phyloP scores from a whole-genome alignment of 2,888 invertebrate genomes.

The Agrypnus murinus region DNA sequence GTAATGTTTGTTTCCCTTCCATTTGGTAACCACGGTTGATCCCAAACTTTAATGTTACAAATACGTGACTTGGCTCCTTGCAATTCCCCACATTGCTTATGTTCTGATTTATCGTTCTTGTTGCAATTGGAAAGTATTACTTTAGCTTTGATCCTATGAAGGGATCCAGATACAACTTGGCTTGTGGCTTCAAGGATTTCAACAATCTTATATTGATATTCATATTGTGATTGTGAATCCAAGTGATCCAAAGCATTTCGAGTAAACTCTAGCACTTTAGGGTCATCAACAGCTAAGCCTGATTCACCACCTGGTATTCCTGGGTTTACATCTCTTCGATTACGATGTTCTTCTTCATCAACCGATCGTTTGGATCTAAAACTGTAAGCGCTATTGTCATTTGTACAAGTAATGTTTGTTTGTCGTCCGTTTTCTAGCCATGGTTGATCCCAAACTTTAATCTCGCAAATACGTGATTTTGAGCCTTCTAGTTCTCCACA shows the following conservation, averaged over 20 bases:
- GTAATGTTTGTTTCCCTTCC: slow-evolving; percentile 69
- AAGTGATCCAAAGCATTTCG: slow-evolving; percentile 55
- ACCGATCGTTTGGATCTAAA: slow-evolving; percentile 57
- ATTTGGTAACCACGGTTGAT: slow-evolving; percentile 74
- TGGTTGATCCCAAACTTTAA: slow-evolving; percentile 75
- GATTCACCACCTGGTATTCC: slow-evolving; percentile 50
- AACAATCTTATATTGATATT: slow-evolving; percentile 62
- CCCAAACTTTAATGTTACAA: slow-evolving; percentile 75
- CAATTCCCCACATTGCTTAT: slow-evolving; percentile 57
- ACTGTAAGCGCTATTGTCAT: slow-evolving; percentile 40
- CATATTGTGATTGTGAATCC: slow-evolving; percentile 61
- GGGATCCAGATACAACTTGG: slow-evolving; percentile 75
- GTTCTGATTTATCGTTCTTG: slow-evolving; percentile 62
- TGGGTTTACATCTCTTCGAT: slow-evolving; percentile 32
- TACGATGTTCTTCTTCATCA: too few species aligned
- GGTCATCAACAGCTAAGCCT: slow-evolving; percentile 55
- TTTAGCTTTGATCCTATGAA: slow-evolving; percentile 75
- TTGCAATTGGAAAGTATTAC: slow-evolving; percentile 75
- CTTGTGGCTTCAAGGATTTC: slow-evolving; percentile 70
- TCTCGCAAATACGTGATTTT: slow-evolving; percentile 68
- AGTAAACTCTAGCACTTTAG: slow-evolving; percentile 56
- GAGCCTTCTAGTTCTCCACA: slow-evolving; percentile 61
- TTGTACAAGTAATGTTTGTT: slow-evolving; percentile 68
- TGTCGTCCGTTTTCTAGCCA: slow-evolving; percentile 73
- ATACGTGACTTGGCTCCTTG: slow-evolving; percentile 61